Evolutionary conservation across 2,888 invertebrate species (phyloP), one percentile per base, ranked within the genome.

Genomic region (Drepana falcataria): DNA sequence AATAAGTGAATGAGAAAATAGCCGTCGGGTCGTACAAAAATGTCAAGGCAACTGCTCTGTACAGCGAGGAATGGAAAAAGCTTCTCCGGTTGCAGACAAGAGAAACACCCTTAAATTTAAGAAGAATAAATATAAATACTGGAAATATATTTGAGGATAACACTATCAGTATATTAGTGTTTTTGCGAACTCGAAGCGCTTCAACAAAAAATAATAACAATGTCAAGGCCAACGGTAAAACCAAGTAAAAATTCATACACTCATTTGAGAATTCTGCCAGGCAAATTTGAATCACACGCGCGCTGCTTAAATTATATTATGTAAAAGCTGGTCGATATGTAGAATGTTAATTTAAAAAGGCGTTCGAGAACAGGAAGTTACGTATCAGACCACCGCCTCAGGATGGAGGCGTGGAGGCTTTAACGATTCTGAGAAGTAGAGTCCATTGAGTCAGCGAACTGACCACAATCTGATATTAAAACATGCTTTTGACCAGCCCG

Each of bases 141-240:
- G n/a, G n/a, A n/a, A n/a, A n/a, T n/a, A n/a, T n/a, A n/a, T n/a
- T n/a, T n/a, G n/a, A n/a, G n/a, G n/a, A n/a, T n/a, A n/a, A n/a
- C n/a, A n/a, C n/a, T 9, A 37, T 37, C 37, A 4, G 37, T 4
- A 2, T 37, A 37, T 37, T 3, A 37, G 4, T 37, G 37, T 37
- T 3, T 37, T 2, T 37, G 4, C 37, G 37, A 37, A n/a, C n/a
- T n/a, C n/a, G n/a, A n/a, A 40, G 59, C 52, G 44, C 56, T 54
- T 55, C 53, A 4, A 34, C 21, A 49, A 57, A 34, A 35, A 35
- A 35, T 21, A 53, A 48, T 51, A 61, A 59, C 65, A 61, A 69
- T 66, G 70, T 69, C 76, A 76, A 76, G 74, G 76, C 48, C 66
- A 55, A 34, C 35, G 59, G 61, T 59, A 65, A 61, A 73, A 64